These are phyloP conservation scores for Hydraecia micacea DNA, from an alignment of 2,888 invertebrate species.

Conservation along the genomic window DNA sequence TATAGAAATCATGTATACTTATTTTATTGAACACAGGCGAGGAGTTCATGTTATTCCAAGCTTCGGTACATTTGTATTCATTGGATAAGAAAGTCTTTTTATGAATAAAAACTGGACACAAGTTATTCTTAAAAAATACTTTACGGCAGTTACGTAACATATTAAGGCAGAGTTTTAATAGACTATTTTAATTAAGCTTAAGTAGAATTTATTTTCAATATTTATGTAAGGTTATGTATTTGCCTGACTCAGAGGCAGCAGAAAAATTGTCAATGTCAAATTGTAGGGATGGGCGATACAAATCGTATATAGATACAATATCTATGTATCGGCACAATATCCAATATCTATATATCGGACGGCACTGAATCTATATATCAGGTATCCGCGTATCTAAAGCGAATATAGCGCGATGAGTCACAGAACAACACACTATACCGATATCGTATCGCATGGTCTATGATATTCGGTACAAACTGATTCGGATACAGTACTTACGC, in stretches of 20 bases:
- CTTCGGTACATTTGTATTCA: slow-evolving; percentile 93
- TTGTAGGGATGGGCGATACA: too few species aligned
- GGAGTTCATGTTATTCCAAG: slow-evolving; percentile 92
- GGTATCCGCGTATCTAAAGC: too few species aligned
- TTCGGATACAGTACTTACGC: too few species aligned
- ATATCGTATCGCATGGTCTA: too few species aligned
- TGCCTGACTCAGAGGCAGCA: not conserved
- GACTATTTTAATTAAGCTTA: not conserved
- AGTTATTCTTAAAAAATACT: slow-evolving; percentile 62
- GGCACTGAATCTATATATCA: too few species aligned
- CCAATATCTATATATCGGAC: too few species aligned
- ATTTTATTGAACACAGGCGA: slow-evolving; percentile 91
- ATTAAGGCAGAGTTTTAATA: slow-evolving; percentile 21
- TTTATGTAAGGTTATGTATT: slow-evolving; percentile 15
- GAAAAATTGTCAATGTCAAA: not conserved
- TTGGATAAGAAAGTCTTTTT: slow-evolving; percentile 92
- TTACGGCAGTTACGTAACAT: slow-evolving; percentile 73
- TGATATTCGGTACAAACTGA: too few species aligned
- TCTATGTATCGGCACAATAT: too few species aligned
- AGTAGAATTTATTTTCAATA: not conserved
- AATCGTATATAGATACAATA: too few species aligned
- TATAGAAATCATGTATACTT: slow-evolving; percentile 92
- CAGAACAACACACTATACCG: too few species aligned
- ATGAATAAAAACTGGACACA: slow-evolving; percentile 58
- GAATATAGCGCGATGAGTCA: too few species aligned